Evolutionary conservation across 1,140 invertebrate genomes (phyloP).

Genomic region (Leptinotarsa defecta): DNA sequence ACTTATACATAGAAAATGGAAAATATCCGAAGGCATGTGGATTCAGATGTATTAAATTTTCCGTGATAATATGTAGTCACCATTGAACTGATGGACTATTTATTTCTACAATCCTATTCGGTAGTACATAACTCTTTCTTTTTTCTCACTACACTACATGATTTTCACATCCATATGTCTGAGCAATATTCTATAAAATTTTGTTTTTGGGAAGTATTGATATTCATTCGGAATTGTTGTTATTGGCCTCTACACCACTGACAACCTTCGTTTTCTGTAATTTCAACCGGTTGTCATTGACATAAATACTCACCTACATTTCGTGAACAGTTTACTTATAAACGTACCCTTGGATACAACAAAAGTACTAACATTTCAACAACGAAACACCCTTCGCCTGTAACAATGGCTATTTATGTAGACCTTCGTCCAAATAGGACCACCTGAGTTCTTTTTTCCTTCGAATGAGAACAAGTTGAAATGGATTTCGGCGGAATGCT

Average conservation of each 20-base stretch:
- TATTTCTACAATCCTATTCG: too few relatives aligned
- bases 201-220: too few relatives aligned
- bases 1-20: too few relatives aligned
- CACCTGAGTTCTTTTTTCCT: constrained; percentile 13
- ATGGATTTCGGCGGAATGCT: constrained; percentile 4
- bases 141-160: too few relatives aligned
- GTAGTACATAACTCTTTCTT: too few relatives aligned
- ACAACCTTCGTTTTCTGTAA: constrained; percentile 4
- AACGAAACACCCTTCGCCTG: constrained; percentile 9
- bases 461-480: constrained; percentile 14
- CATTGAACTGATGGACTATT: too few relatives aligned
- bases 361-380: constrained; percentile 14
- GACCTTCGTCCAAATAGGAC: constrained; percentile 13
- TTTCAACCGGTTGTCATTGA: not conserved
- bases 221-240: too few relatives aligned
- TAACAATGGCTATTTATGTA: constrained; percentile 14
- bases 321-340: not conserved
- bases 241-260: not conserved
- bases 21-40: too few relatives aligned
- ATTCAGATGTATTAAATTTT: too few relatives aligned
- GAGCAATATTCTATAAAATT: too few relatives aligned
- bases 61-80: too few relatives aligned
- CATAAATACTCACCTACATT: not conserved
- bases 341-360: constrained; percentile 10
- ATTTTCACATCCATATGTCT: too few relatives aligned